phyloP scores from a whole-genome alignment of 2,113 vertebrate species.

The Laticauda laticaudata region DNA sequence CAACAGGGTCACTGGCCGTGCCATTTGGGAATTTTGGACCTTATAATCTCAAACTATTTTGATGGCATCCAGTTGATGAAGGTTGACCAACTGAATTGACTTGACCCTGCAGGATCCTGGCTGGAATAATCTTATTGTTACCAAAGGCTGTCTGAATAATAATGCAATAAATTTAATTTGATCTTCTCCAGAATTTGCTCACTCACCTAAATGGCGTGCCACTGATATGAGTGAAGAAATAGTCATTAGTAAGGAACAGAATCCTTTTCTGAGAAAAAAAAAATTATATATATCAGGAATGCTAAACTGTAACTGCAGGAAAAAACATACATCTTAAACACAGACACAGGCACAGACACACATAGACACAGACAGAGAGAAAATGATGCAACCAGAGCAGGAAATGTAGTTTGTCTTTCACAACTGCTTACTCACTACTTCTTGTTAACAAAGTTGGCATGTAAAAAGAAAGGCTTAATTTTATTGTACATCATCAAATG shows the following conservation, averaged over 20 bases:
- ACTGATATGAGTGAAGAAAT: slow-evolving; percentile 90
- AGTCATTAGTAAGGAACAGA: slow-evolving; percentile 91
- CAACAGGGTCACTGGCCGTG: not conserved
- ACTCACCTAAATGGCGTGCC: slow-evolving; percentile 95
- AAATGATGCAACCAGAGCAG: not conserved
- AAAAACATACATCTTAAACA: not conserved
- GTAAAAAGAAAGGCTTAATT: not conserved
- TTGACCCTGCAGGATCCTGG: not conserved
- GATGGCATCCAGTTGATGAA: not conserved
- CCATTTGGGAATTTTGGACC: not conserved
- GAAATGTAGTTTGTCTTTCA: not conserved
- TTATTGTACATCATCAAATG: not conserved
- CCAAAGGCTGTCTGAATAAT: not conserved
- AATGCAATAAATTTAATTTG: not conserved
- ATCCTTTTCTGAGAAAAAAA: slow-evolving; percentile 79
- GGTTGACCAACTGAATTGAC: not conserved
- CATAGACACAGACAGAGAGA: not conserved
- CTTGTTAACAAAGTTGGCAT: not conserved
- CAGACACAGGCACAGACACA: not conserved
- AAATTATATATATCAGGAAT: not conserved
- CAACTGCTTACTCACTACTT: not conserved
- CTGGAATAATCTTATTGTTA: not conserved
- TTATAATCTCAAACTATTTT: not conserved
- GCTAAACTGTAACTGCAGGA: not conserved
- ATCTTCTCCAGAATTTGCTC: not conserved